Conservation (phyloP, 2,113 vertebrate species). For the Sinocyclocheilus maitianheensis region DNA sequence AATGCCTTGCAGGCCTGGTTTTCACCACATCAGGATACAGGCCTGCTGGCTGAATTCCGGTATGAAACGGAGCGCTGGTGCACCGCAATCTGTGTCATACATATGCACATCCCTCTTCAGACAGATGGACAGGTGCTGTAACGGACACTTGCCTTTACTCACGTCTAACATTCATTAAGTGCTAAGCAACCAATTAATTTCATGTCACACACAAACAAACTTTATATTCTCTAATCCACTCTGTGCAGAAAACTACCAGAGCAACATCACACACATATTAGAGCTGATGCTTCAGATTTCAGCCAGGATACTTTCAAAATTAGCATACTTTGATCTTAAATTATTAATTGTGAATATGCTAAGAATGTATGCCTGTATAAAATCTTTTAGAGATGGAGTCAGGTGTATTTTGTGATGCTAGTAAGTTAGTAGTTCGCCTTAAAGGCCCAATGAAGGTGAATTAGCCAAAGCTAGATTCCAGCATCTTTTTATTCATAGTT, state of each 20-base stretch:
- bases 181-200: neutral
- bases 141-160: conserved; percentile 66
- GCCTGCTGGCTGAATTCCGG: conserved; percentile 80
- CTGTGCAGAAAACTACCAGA: neutral
- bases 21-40: conserved; percentile 84
- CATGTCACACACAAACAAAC: neutral
- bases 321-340: neutral
- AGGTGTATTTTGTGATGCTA: neutral
- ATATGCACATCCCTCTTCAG: conserved; percentile 62
- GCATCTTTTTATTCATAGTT: neutral
- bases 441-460: neutral
- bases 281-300: neutral
- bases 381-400: neutral
- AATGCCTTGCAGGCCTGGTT: conserved; percentile 56
- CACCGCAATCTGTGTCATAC: conserved; percentile 70
- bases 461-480: neutral
- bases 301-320: neutral
- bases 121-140: conserved; percentile 69
- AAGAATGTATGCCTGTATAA: neutral
- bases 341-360: neutral
- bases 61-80: conserved; percentile 78
- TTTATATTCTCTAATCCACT: neutral
- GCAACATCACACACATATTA: neutral
- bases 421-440: neutral
- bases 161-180: neutral